phyloP scores from a whole-genome alignment of 2,113 vertebrate species.

The Podilymbus podiceps region DNA sequence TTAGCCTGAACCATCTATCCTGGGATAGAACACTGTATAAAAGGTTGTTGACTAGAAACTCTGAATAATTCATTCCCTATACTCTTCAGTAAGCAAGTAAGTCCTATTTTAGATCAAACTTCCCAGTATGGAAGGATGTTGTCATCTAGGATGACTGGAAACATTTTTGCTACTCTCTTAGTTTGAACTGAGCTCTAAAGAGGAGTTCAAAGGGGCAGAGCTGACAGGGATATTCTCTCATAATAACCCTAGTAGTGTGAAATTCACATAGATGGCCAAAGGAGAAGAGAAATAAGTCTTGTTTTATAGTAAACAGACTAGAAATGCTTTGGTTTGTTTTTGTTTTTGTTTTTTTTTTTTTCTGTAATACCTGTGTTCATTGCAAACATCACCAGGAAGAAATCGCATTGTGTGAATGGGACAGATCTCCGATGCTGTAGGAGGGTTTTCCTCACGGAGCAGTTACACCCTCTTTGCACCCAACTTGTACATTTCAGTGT shows the following conservation, averaged over 20 bases:
- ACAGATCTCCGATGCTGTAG: background rate
- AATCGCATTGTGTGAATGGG: background rate
- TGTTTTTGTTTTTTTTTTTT: too few species aligned
- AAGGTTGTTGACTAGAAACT: conserved; percentile 45
- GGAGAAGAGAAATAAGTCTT: background rate
- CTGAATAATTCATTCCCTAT: conserved; percentile 43
- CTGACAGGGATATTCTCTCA: background rate
- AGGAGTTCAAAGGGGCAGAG: background rate
- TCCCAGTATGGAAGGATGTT: background rate
- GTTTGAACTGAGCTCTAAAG: background rate
- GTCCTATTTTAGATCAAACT: conserved; percentile 19
- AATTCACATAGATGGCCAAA: background rate
- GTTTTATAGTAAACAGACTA: background rate
- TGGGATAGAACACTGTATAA: conserved; percentile 27
- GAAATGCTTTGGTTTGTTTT: background rate
- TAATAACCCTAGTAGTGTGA: background rate
- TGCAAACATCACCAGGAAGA: rapidly evolving
- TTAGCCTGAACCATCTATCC: conserved; percentile 39
- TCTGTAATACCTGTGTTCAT: background rate
- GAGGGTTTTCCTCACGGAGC: background rate
- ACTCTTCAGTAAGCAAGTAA: background rate
- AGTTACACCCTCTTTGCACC: background rate
- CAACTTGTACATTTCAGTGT: background rate
- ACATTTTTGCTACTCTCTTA: background rate
- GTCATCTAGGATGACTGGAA: background rate